Evolutionary conservation across 2,113 vertebrate genomes (phyloP).

Genomic region (Dipodomys ordii): DNA sequence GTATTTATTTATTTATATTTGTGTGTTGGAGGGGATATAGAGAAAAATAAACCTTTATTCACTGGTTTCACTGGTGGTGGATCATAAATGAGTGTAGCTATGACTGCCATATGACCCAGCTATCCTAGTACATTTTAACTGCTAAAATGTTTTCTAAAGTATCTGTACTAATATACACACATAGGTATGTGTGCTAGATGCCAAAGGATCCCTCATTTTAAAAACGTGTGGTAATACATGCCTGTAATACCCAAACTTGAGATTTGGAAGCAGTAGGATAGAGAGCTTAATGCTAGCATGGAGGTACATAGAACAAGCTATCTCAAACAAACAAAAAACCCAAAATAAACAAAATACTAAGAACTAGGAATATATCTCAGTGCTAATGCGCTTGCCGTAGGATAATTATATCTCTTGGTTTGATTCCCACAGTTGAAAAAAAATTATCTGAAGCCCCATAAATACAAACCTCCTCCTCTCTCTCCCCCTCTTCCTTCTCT

Average conservation of each 20-base stretch:
- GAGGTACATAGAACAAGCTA: background rate
- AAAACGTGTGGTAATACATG: no score
- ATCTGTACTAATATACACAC: background rate
- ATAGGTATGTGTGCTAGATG: background rate
- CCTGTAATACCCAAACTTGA: background rate
- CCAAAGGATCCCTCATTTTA: background rate
- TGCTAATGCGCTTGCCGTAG: background rate
- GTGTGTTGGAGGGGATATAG: no score
- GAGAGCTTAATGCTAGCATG: background rate
- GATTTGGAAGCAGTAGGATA: background rate
- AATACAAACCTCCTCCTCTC: background rate
- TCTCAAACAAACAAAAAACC: background rate
- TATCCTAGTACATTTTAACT: background rate
- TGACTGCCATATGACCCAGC: background rate
- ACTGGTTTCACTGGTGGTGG: background rate
- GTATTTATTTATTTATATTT: no score
- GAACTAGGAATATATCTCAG: background rate
- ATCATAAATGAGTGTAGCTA: background rate
- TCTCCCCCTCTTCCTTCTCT: background rate
- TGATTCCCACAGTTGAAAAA: background rate
- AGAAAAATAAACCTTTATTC: background rate
- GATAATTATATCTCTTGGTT: background rate
- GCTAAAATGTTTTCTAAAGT: background rate
- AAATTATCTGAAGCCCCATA: background rate
- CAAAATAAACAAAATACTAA: background rate